Evolutionary conservation across 2,113 vertebrate genomes (phyloP).

Genomic region (Paradoxurus hermaphroditus): DNA sequence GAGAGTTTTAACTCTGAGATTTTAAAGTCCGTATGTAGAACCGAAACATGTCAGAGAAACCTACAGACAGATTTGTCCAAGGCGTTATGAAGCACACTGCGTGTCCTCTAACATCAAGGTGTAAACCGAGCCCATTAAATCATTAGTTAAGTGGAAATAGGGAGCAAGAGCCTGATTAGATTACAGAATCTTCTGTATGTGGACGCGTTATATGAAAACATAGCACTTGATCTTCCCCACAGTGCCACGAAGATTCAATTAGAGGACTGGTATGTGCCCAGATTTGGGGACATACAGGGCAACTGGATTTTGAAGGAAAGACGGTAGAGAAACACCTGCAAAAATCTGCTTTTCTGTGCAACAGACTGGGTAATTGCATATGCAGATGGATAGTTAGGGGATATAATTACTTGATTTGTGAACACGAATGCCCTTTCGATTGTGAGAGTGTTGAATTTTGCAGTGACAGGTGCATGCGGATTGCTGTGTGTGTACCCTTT

Average conservation of each 20-base stretch:
- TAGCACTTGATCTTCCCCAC: conserved; percentile 70
- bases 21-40: not conserved
- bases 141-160: conserved; percentile 50
- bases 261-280: conserved; percentile 73
- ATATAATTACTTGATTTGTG: conserved; percentile 81
- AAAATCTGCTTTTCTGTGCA: conserved; percentile 76
- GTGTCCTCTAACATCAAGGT: conserved; percentile 46
- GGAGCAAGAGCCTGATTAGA: conserved; percentile 68
- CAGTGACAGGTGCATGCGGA: conserved; percentile 72
- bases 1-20: conserved; percentile 24
- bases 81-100: not conserved
- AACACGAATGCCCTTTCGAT: conserved; percentile 80
- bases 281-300: conserved; percentile 77
- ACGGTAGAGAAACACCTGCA: conserved; percentile 78
- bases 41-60: conserved; percentile 7
- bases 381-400: conserved; percentile 79
- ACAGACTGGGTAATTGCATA: conserved; percentile 78
- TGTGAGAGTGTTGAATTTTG: conserved; percentile 71
- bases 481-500: conserved; percentile 63
- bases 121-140: conserved; percentile 54
- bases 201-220: conserved; percentile 59
- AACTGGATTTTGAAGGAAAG: conserved; percentile 77
- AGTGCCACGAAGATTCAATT: conserved; percentile 68
- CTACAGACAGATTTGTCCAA: not conserved
- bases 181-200: conserved; percentile 59